These are phyloP conservation scores for Larimichthys crocea DNA, from an alignment of 2,113 vertebrate species.

Conservation along the genomic window DNA sequence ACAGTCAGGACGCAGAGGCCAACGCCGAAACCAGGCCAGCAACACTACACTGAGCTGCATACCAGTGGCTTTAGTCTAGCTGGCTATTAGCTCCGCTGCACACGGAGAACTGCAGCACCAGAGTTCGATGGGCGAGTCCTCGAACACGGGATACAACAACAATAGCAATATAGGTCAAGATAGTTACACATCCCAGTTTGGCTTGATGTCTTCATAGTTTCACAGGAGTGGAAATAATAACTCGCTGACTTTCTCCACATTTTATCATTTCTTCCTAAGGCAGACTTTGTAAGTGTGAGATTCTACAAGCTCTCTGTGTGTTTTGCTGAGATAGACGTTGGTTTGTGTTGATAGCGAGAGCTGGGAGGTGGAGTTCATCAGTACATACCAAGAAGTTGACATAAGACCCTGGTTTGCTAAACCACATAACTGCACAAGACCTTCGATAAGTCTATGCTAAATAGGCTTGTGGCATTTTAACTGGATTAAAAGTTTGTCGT, in stretches of 20 bases:
- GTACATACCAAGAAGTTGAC: neutral
- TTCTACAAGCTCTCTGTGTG: constrained; percentile 29
- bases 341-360: neutral
- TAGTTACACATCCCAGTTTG: constrained; percentile 25
- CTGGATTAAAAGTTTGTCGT: neutral
- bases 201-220: constrained; percentile 19
- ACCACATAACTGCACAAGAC: neutral
- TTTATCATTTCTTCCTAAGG: neutral
- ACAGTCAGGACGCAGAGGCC: constrained; percentile 58
- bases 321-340: neutral
- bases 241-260: neutral
- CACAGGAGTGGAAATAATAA: neutral
- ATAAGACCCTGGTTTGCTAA: neutral
- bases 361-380: neutral
- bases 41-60: constrained; percentile 68
- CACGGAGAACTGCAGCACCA: constrained; percentile 12
- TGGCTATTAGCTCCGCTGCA: constrained; percentile 67
- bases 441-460: neutral
- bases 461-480: constrained; percentile 4
- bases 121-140: constrained; percentile 45
- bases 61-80: constrained; percentile 79
- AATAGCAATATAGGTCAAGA: constrained; percentile 53
- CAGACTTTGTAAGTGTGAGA: constrained; percentile 20
- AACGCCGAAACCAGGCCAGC: constrained; percentile 55
- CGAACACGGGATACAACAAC: neutral